phyloP scores from a whole-genome alignment of 2,888 invertebrate species.

The Leuctra nigra region DNA sequence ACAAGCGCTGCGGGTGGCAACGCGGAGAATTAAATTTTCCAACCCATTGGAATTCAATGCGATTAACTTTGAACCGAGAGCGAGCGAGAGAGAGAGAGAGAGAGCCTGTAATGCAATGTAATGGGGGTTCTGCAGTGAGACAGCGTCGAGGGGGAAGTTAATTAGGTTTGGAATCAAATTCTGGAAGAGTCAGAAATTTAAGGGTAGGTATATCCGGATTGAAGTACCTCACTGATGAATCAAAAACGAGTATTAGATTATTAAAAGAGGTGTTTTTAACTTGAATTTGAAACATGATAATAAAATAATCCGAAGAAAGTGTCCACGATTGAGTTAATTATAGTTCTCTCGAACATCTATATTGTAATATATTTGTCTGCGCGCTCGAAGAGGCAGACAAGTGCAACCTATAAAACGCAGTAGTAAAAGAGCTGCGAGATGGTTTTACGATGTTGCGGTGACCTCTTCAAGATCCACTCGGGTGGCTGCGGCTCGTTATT shows the following conservation, averaged over 20 bases:
- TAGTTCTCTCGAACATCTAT: too few species aligned
- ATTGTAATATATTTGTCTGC: too few species aligned
- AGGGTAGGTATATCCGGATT: too few species aligned
- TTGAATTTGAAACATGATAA: too few species aligned
- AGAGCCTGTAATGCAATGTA: constrained; percentile 26
- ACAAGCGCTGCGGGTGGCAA: constrained; percentile 28
- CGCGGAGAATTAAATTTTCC: constrained; percentile 44
- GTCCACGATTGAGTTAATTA: too few species aligned
- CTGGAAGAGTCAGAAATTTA: constrained; percentile 26
- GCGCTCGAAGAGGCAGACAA: too few species aligned
- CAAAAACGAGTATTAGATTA: not conserved
- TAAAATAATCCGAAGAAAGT: too few species aligned
- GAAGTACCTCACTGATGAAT: not conserved
- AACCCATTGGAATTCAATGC: constrained; percentile 46
- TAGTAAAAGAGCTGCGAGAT: too few species aligned
- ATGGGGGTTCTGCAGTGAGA: constrained; percentile 12
- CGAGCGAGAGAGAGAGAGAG: constrained; percentile 20
- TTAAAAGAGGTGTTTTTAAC: constrained; percentile 15
- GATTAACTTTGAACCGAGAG: constrained; percentile 36
- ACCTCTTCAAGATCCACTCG: constrained; percentile 25
- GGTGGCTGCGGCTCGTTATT: constrained; percentile 27
- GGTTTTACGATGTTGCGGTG: constrained; percentile 5
- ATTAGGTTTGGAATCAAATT: constrained; percentile 29
- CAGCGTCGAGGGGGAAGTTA: constrained; percentile 24
- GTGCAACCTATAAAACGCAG: too few species aligned